Conservation (phyloP, 2,113 vertebrate genomes). For the Candoia aspera region DNA sequence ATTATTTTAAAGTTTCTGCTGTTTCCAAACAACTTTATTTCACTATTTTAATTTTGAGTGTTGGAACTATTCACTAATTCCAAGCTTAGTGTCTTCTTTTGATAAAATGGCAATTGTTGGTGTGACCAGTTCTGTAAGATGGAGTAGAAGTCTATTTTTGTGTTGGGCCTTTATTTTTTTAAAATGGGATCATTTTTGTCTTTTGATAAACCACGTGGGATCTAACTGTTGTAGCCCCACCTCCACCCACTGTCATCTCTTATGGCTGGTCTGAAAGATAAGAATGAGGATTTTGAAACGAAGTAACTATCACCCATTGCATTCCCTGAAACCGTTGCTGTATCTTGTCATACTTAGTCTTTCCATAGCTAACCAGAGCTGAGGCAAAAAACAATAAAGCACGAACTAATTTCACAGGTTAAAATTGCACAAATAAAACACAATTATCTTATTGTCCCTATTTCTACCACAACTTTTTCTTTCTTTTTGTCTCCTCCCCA, state of each 20-base stretch:
- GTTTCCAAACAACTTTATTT: not conserved
- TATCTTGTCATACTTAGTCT: not conserved
- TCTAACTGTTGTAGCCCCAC: not conserved
- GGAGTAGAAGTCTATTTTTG: not conserved
- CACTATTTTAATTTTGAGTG: not conserved
- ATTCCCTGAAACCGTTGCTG: not conserved
- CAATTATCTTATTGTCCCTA: not conserved
- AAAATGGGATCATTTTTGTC: constrained; percentile 11
- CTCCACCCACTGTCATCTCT: constrained; percentile 1
- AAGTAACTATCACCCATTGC: not conserved
- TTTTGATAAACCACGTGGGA: not conserved
- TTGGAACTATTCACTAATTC: not conserved
- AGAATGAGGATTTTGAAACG: not conserved
- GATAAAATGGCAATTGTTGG: not conserved
- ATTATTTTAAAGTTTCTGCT: not conserved
- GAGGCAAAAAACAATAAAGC: not conserved
- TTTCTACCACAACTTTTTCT: not conserved
- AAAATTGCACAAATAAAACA: not conserved
- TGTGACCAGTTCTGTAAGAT: not conserved
- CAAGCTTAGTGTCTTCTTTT: not conserved
- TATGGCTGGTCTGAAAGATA: constrained; percentile 21
- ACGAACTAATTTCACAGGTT: not conserved
- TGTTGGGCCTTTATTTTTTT: not conserved
- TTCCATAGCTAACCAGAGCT: not conserved
- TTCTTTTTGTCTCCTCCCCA: not conserved